Percentiles rank a stretch among this genome's conserved stretches.
These are phyloP conservation scores for Etia nguti DNA, from an alignment of 2,113 vertebrate species.

Conservation along the genomic window DNA sequence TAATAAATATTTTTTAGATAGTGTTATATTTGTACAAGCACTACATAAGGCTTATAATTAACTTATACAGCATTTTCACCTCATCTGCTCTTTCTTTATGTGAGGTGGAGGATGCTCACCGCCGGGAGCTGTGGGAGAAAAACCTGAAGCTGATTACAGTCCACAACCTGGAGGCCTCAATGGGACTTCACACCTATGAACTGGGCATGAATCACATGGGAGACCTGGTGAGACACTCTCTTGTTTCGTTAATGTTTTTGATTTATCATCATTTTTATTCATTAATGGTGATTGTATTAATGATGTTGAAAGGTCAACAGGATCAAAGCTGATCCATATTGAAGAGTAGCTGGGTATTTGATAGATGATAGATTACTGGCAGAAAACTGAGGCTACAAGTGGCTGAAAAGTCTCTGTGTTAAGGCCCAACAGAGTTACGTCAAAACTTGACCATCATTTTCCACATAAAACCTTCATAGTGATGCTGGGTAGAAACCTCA, in stretches of 20 bases:
- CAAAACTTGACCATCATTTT: neutral
- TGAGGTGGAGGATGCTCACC: conserved; percentile 73
- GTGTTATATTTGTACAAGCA: neutral
- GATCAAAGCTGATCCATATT: fast-evolving
- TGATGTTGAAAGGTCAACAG: neutral
- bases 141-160: conserved; percentile 77
- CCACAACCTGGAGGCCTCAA: conserved; percentile 86
- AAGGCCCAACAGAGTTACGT: neutral
- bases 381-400: neutral
- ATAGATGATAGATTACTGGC: neutral
- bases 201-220: conserved; percentile 86
- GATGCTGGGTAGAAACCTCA: neutral
- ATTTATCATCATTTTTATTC: neutral
- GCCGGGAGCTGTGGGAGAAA: conserved; percentile 81
- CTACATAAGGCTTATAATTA: fast-evolving
- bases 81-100: neutral
- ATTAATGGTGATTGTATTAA: neutral
- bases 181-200: conserved; percentile 84
- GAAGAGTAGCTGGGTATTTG: neutral
- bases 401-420: neutral
- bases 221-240: conserved; percentile 71
- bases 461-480: neutral
- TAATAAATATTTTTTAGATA: fast-evolving
- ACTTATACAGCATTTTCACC: fast-evolving
- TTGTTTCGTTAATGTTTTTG: neutral